Percentiles rank a stretch among this genome's conserved stretches.
Conservation (phyloP, 2,797 vertebrate species). For the Cossypha polioptera region DNA sequence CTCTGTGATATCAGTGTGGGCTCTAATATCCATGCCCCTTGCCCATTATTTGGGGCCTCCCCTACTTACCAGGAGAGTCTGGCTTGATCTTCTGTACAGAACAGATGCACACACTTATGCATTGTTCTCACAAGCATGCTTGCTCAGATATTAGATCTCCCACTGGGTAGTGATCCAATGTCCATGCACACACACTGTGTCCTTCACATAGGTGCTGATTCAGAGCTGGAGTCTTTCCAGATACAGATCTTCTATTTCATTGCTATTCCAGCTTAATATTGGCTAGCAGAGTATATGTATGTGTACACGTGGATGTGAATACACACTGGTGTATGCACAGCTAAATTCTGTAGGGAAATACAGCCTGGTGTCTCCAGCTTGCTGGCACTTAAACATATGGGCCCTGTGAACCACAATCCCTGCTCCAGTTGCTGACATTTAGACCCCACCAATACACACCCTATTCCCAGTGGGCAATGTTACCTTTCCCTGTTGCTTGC, state of each 20-base stretch:
- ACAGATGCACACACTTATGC: not conserved
- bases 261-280: not conserved
- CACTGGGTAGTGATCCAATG: not conserved
- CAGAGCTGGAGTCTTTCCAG: not conserved
- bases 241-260: not conserved
- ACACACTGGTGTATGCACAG: not conserved
- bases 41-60: not conserved
- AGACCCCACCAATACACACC: not conserved
- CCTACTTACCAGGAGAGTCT: not conserved
- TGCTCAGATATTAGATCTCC: not conserved
- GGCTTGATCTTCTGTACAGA: not conserved
- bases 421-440: not conserved
- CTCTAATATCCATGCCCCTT: not conserved
- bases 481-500: not conserved
- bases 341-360: not conserved
- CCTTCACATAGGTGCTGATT: not conserved
- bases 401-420: not conserved
- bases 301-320: not conserved
- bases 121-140: not conserved
- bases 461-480: rapidly evolving
- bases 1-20: not conserved
- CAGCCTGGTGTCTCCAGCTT: not conserved
- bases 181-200: rapidly evolving
- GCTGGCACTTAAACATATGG: not conserved
- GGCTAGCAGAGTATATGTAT: not conserved